Base-by-base conservation (phyloP, 2,888 invertebrate genomes). In the Notodonta ziczac region DNA sequence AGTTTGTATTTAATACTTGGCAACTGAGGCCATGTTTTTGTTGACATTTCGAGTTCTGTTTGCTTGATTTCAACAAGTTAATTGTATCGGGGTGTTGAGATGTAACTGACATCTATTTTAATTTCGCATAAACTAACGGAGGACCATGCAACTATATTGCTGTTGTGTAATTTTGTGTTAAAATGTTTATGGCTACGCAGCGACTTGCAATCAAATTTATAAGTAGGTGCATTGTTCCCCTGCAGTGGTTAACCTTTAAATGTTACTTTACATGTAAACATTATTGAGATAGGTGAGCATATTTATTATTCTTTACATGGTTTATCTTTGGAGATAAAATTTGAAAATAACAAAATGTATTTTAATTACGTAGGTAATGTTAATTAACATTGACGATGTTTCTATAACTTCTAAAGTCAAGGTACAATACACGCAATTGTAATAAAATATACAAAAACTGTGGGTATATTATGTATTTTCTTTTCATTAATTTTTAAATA, bases 41-140 rank as follows among this genome's bases (percentile, higher is more conserved):
- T 52, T 44, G 14, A 40, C 14, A 16, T 16, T 58, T 58, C 40
- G 16, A 40, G 12, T 52, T 52, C 13, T 52, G 52, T 52, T 24
- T 32, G 52, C 52, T 32, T 52, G 52, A 52, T 52, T 52, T 52
- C 52, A 35, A 52, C 52, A 52, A 52, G 16, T 32, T 32, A 52
- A 16, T 52, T 35, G 32, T 13, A 32, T 32, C 52, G 16, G 52
- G 7, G 16, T 50, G 32, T 52, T 32, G 52, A 9, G 52, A 52
- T 52, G 52, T 32, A 9, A 50, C 52, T 52, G 32, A 32, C 52
- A 52, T 50, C 52, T 35, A 5, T 32, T 32, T 52, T 13, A 32
- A 32, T 52, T 52, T 24, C 52, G 32, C 32, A 52, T 32, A 8
- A 8, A 14, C 8, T 14, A 16, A 16, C 12, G 8, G 16, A 50